These are phyloP conservation scores for Typhlichthys subterraneus DNA, from an alignment of 2,797 vertebrate species.

Conservation along the genomic window DNA sequence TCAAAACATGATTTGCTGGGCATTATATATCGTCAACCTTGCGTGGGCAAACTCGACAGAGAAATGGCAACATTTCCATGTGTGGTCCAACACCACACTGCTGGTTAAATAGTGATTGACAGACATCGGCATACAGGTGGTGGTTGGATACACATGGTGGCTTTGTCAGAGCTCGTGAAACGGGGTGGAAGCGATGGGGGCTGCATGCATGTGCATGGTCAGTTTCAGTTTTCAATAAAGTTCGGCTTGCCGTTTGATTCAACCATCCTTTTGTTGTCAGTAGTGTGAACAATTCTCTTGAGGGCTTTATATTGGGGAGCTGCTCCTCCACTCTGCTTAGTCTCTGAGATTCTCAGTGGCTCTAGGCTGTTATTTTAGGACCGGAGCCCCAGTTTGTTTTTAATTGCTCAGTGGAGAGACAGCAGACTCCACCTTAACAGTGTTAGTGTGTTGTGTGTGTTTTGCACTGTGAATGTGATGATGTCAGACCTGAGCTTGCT, in stretches of 20 bases:
- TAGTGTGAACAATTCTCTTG: slow-evolving; percentile 24
- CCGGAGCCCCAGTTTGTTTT: slow-evolving; percentile 2
- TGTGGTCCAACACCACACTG: slow-evolving; percentile 11
- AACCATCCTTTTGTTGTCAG: slow-evolving; percentile 35
- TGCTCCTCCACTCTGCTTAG: background rate
- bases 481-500: no score
- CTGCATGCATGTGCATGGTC: slow-evolving; percentile 8
- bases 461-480: no score
- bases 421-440: background rate
- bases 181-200: background rate
- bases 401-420: slow-evolving; percentile 11
- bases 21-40: no score
- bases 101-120: slow-evolving; percentile 44
- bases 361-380: slow-evolving; percentile 35
- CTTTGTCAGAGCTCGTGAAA: background rate
- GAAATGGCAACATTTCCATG: slow-evolving; percentile 50
- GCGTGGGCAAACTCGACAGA: slow-evolving; percentile 29
- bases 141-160: background rate
- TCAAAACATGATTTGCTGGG: slow-evolving; percentile 12
- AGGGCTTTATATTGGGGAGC: slow-evolving; percentile 20
- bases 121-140: background rate
- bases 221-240: slow-evolving; percentile 23
- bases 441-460: no score
- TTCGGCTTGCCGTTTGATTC: slow-evolving; percentile 20
- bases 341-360: background rate